Evolutionary conservation across 2,888 invertebrate genomes (phyloP).

Genomic region (Thymelicus lineola): DNA sequence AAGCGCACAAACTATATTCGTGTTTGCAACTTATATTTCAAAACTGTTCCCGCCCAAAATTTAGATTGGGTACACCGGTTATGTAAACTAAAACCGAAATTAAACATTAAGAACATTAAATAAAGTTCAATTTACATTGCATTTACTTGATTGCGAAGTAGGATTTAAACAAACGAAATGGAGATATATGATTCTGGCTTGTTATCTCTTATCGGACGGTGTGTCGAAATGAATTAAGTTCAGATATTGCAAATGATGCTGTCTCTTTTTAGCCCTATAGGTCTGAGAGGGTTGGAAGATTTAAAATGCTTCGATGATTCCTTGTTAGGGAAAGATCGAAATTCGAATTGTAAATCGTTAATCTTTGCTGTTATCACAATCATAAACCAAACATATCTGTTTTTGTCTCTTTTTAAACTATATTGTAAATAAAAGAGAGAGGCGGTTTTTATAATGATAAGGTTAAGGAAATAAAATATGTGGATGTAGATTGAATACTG

Average conservation of each 20-base stretch:
- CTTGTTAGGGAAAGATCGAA: conserved; percentile 33
- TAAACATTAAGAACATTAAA: conserved; percentile 40
- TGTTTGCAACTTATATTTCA: conserved; percentile 70
- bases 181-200: conserved; percentile 44
- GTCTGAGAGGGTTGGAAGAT: conserved; percentile 24
- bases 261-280: conserved; percentile 31
- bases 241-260: conserved; percentile 41
- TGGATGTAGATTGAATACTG: conserved; percentile 6
- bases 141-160: conserved; percentile 45
- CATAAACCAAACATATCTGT: conserved; percentile 38
- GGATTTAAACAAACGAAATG: conserved; percentile 51
- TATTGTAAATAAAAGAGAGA: background rate
- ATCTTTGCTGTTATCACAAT: conserved; percentile 38
- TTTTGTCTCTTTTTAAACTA: conserved; percentile 21
- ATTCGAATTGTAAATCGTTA: conserved; percentile 31
- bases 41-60: conserved; percentile 69
- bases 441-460: background rate
- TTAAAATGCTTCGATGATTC: conserved; percentile 24
- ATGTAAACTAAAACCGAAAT: conserved; percentile 44
- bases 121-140: conserved; percentile 49
- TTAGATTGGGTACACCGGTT: conserved; percentile 59
- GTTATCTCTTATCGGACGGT: conserved; percentile 46
- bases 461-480: conserved; percentile 19
- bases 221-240: conserved; percentile 51
- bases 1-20: conserved; percentile 57